Evolutionary conservation across 1,140 invertebrate species (phyloP).

Genomic region (Odontomachus brunneus): DNA sequence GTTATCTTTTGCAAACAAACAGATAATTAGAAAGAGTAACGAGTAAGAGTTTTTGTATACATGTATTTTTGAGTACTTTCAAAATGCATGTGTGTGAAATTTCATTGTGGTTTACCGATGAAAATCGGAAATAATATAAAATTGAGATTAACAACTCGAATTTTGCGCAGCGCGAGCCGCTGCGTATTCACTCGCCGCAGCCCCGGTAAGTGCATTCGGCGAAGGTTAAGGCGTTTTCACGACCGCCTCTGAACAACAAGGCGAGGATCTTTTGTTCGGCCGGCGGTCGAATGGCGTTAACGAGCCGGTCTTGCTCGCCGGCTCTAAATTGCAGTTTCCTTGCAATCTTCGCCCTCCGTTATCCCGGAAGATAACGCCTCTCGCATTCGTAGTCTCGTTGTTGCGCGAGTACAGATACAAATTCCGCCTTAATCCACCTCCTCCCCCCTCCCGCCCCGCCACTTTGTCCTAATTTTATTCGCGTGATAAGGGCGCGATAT

Average conservation of each 20-base stretch:
- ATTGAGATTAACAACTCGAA: too few species aligned
- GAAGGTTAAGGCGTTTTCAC: not conserved
- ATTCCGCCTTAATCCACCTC: slow-evolving; percentile 22
- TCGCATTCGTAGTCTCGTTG: not conserved
- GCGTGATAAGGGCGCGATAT: slow-evolving; percentile 4
- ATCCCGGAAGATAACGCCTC: slow-evolving; percentile 28
- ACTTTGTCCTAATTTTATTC: not conserved
- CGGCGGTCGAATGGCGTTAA: slow-evolving; percentile 41
- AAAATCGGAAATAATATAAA: not conserved
- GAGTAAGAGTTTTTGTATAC: too few species aligned
- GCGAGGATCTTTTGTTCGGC: slow-evolving; percentile 13
- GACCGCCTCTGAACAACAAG: not conserved
- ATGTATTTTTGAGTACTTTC: too few species aligned
- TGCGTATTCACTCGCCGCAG: not conserved
- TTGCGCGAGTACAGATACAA: slow-evolving; percentile 4
- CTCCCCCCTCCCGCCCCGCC: too few species aligned
- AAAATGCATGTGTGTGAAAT: too few species aligned
- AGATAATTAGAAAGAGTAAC: too few species aligned
- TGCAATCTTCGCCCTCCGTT: slow-evolving; percentile 38
- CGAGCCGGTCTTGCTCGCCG: not conserved
- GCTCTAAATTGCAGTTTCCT: slow-evolving; percentile 37
- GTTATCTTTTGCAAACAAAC: too few species aligned
- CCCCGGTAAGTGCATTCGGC: not conserved
- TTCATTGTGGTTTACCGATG: too few species aligned
- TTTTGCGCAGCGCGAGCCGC: too few species aligned